A percentile compares a stretch with the other conserved stretches of the same genome.
phyloP scores from a whole-genome alignment of 2,113 vertebrate genomes.

The Phocoena sinus region DNA sequence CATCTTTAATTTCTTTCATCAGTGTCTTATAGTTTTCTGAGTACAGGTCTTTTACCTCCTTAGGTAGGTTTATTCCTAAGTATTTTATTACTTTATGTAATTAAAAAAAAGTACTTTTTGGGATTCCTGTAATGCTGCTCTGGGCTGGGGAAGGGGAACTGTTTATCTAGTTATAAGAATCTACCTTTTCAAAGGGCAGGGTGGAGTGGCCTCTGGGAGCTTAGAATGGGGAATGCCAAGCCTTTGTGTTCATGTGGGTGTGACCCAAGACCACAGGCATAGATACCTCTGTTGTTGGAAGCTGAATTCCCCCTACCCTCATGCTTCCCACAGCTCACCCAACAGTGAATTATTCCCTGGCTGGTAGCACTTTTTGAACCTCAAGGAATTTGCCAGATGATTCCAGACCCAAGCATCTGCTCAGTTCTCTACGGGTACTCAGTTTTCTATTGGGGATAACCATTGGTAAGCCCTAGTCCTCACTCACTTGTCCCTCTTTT shows the following conservation, averaged over 20 bases:
- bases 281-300: rapidly evolving
- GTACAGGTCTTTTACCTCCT: too few relatives aligned
- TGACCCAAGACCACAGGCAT: rapidly evolving
- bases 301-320: neutral
- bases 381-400: neutral
- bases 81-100: too few relatives aligned
- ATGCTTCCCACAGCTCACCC: rapidly evolving
- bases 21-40: too few relatives aligned
- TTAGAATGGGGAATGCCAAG: neutral
- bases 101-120: too few relatives aligned
- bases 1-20: too few relatives aligned
- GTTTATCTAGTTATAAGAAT: neutral
- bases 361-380: neutral
- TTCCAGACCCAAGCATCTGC: neutral
- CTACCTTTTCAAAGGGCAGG: neutral
- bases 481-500: neutral
- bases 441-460: neutral
- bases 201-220: neutral
- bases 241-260: rapidly evolving
- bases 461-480: neutral
- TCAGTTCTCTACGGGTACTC: neutral
- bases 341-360: neutral
- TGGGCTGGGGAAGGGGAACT: neutral
- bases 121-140: neutral
- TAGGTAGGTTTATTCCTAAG: too few relatives aligned